Base-by-base conservation (phyloP, 2,113 vertebrate species). In the Mastomys natalensis region DNA sequence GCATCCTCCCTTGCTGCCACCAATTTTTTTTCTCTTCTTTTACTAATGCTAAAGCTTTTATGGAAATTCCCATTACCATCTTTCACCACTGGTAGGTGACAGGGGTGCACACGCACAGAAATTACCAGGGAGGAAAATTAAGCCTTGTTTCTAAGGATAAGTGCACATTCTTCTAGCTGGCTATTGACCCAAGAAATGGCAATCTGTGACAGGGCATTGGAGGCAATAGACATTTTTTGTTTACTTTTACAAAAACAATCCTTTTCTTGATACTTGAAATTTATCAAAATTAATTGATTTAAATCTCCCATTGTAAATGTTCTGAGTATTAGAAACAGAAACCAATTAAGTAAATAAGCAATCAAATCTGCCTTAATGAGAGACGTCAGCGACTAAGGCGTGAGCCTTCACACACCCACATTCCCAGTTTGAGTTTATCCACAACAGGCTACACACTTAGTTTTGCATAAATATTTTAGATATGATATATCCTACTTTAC, bases 41-140 rank as follows among this genome's bases (percentile, higher is more conserved):
- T 94, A 3, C 95, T 97, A 97, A 70, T 12, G 12, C 64, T 90
- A 68, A 90, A 86, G 78, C 51, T 34, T 95, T 97, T 88, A 88
- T 51, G 80, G 95, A 97, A 80, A 76, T 96, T 93, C 88, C 91
- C 58, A 78, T 92, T 55, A 95, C 77, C 16, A 10, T 86, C 93
- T 96, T 89, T 81, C 43, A 85, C 89, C 60, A 78, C 26, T 96
- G 89, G 72, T 43, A 94, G 48, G 97, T 76, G 89, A 92, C 29
- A 86, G 87, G 43, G 94, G 91, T 68, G 13, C 87, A 74, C 72
- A 97, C 68, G 73, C 45, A 85, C 16, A 96, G 90, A 84, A 97
- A 97, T 85, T 78, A 60, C 22, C 93, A 94, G 60, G 68, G 85
- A 72, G 74, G 95, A 96, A 92, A 96, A 88, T 81, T 3, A n/a